These are phyloP conservation scores for Leptinotarsa texana DNA, from an alignment of 1,140 invertebrate genomes.

Conservation along the genomic window DNA sequence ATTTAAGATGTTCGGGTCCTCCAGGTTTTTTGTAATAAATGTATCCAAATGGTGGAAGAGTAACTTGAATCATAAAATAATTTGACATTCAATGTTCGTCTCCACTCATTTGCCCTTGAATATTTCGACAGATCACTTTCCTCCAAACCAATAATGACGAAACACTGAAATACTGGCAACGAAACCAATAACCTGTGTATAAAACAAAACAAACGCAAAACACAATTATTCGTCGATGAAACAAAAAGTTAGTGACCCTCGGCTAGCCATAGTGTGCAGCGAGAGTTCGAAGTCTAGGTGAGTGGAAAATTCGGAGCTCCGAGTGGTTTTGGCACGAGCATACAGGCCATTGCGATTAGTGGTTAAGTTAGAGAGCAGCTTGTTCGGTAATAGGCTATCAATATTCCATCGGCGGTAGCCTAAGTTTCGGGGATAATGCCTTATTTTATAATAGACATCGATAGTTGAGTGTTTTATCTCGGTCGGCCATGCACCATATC, in stretches of 20 bases:
- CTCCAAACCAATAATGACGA: not conserved
- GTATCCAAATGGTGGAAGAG: too few relatives aligned
- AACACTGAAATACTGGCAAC: not conserved
- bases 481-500: slow-evolving; percentile 4
- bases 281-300: not conserved
- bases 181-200: not conserved
- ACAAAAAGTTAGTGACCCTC: slow-evolving; percentile 2
- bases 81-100: too few relatives aligned
- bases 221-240: not conserved
- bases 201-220: not conserved
- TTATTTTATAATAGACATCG: slow-evolving; percentile 19
- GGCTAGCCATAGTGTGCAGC: not conserved
- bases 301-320: not conserved
- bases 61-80: too few relatives aligned
- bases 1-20: too few relatives aligned
- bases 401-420: slow-evolving; percentile 9
- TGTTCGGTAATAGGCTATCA: slow-evolving; percentile 11
- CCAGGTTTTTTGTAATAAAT: too few relatives aligned
- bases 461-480: slow-evolving; percentile 19
- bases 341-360: not conserved
- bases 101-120: too few relatives aligned
- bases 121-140: too few relatives aligned
- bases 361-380: slow-evolving; percentile 5
- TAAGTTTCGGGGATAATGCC: slow-evolving; percentile 12
- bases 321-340: not conserved